phyloP scores from a whole-genome alignment of 1,140 invertebrate species.

The Varroa destructor region DNA sequence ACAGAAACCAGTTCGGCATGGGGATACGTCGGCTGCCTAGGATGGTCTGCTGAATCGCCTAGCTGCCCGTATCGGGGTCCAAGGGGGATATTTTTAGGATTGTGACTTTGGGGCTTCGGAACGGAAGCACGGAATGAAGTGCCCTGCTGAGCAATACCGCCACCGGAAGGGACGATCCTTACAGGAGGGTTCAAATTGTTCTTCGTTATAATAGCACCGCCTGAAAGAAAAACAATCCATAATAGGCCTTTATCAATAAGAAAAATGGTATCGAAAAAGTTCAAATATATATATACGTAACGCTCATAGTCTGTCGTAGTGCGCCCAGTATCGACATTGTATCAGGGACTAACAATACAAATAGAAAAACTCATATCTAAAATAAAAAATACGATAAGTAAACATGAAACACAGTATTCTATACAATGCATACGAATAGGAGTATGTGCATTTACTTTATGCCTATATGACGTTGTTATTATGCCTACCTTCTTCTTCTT shows the following conservation, averaged over 20 bases:
- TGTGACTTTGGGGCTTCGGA: not conserved
- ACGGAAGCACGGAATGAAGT: not conserved
- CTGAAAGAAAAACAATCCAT: not conserved
- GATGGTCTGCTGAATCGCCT: not conserved
- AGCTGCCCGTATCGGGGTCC: no score
- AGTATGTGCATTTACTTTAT: no score
- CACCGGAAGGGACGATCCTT: not conserved
- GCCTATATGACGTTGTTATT: no score
- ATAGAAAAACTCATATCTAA: no score
- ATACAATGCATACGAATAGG: no score
- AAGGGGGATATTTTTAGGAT: slow-evolving; percentile 8
- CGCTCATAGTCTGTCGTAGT: not conserved
- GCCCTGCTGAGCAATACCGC: slow-evolving; percentile 24
- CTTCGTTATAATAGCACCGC: slow-evolving; percentile 15
- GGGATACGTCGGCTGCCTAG: not conserved
- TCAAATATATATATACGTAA: not conserved
- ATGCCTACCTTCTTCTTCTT: slow-evolving; percentile 16
- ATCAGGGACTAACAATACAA: no score
- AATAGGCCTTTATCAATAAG: not conserved
- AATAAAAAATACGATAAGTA: no score
- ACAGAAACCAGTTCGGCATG: slow-evolving; percentile 1
- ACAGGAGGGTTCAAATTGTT: slow-evolving; percentile 23
- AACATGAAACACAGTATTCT: no score
- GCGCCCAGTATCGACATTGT: not conserved
- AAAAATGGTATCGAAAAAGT: no score